These are phyloP conservation scores for Remorina albescens DNA, from an alignment of 2,797 vertebrate genomes.

Conservation along the genomic window DNA sequence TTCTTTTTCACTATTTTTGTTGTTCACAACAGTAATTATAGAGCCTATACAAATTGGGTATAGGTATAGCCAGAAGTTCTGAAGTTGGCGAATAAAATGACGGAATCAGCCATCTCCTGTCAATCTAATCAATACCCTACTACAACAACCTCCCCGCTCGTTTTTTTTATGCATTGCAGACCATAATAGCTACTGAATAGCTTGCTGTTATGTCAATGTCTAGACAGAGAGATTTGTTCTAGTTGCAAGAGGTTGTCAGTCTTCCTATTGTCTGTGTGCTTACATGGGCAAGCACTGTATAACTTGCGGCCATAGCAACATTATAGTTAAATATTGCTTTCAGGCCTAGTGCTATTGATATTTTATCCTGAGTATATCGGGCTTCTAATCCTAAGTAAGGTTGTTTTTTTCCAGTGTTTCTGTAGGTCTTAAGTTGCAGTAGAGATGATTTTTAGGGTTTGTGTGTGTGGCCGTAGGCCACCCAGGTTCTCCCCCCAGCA, in stretches of 20 bases:
- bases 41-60: constrained; percentile 10
- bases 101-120: neutral
- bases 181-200: neutral
- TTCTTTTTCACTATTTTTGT: neutral
- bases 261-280: constrained; percentile 20
- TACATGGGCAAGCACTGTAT: neutral
- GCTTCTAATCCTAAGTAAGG: neutral
- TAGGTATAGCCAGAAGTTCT: neutral
- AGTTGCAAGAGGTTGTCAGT: constrained; percentile 63
- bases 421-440: neutral
- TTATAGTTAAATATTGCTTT: constrained; percentile 11
- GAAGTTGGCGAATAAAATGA: neutral
- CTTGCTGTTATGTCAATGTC: constrained; percentile 35
- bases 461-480: too few species aligned
- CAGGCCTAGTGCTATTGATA: neutral
- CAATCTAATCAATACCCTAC: neutral
- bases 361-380: neutral
- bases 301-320: constrained; percentile 7
- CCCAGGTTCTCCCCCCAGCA: too few species aligned
- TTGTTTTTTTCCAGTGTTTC: neutral
- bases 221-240: constrained; percentile 55
- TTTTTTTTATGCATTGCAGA: neutral
- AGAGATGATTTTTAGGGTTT: neutral
- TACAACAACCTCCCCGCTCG: neutral
- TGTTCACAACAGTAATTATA: constrained; percentile 16